These are phyloP conservation scores for Cryptoleucopteryx plumbea DNA, from an alignment of 2,113 vertebrate genomes.

Conservation along the genomic window DNA sequence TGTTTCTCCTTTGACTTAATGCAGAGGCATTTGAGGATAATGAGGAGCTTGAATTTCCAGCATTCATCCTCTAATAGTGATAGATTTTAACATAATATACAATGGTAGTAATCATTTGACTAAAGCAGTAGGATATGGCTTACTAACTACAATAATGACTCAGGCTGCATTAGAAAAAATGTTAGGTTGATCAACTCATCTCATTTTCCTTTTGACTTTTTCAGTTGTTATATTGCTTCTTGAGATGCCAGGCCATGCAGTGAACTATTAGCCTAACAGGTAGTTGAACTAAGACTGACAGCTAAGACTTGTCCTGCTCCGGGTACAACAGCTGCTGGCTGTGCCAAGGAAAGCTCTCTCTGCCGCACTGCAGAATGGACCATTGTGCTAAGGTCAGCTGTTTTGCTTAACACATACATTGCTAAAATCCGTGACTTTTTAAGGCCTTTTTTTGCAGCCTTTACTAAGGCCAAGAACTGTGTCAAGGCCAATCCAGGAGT, in stretches of 20 bases:
- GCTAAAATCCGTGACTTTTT: background rate
- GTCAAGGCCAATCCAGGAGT: background rate
- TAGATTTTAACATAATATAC: background rate
- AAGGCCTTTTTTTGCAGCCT: background rate
- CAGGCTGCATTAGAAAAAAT: background rate
- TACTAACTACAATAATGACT: background rate
- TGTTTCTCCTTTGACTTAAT: background rate
- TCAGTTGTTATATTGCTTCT: background rate
- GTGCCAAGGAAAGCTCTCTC: background rate
- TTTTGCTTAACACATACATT: background rate
- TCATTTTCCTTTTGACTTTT: background rate
- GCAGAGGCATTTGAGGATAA: background rate
- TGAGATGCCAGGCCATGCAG: background rate
- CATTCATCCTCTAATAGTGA: background rate
- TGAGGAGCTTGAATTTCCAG: background rate
- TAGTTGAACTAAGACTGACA: background rate
- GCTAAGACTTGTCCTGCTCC: background rate
- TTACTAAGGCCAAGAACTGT: background rate
- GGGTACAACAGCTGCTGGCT: background rate
- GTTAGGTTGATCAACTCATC: background rate
- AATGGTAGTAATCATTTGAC: background rate
- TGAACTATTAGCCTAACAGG: background rate
- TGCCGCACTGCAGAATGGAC: background rate
- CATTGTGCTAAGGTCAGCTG: background rate
- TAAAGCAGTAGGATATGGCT: background rate